These are phyloP conservation scores for Pheucticus melanocephalus DNA, from an alignment of 2,113 vertebrate species.

Conservation along the genomic window DNA sequence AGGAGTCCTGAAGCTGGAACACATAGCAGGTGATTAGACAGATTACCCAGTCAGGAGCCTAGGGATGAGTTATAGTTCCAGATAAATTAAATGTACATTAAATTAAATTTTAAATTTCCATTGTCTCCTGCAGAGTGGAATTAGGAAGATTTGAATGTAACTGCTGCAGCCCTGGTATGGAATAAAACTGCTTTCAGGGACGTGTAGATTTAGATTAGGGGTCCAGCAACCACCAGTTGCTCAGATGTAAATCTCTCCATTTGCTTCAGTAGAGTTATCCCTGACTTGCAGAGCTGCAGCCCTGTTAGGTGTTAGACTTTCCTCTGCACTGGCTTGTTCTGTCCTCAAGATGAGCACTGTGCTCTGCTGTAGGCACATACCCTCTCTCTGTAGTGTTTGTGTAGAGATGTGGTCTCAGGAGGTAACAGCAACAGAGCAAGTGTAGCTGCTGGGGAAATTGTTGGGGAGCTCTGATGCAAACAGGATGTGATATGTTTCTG, in stretches of 20 bases:
- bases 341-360: background rate
- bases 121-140: background rate
- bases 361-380: background rate
- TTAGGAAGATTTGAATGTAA: background rate
- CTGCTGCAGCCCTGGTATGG: background rate
- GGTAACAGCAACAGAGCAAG: background rate
- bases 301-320: background rate
- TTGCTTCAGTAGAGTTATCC: background rate
- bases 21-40: background rate
- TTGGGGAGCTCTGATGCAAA: conserved; percentile 21
- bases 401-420: background rate
- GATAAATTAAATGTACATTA: background rate
- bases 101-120: background rate
- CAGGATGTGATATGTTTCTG: conserved; percentile 17
- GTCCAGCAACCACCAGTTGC: background rate
- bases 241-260: background rate
- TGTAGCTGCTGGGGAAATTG: background rate
- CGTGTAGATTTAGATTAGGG: background rate
- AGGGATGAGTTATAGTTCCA: background rate
- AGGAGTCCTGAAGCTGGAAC: background rate
- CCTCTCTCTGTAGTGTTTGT: background rate
- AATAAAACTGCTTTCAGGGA: background rate
- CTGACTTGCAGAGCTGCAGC: background rate
- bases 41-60: background rate
- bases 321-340: background rate